Base-by-base conservation (phyloP, 2,888 invertebrate species). In the Plusia festucae region DNA sequence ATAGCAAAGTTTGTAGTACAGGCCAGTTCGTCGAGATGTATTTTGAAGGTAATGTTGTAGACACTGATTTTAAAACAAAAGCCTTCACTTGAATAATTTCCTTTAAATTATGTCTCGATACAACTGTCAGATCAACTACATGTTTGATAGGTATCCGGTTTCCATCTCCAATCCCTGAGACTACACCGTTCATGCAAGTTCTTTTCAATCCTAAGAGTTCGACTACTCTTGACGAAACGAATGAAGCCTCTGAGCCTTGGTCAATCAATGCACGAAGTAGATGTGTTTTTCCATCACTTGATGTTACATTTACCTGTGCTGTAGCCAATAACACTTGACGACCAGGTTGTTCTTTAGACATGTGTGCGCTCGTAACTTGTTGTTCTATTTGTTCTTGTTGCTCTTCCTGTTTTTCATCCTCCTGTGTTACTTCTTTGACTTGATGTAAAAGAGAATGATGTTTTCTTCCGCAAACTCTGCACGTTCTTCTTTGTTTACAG, bases 191-290 rank as follows among this genome's bases (percentile, higher is more conserved):
- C 58, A 77, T 75, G 16, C 58, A 59, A 0, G 67, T 70, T 63
- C 53, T 71, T 46, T 49, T 62, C 53, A 81, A 53, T 6, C 72
- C 63, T 44, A 79, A 73, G 16, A 76, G 53, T 53, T 76, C 64
- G 8, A 71, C 74, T 53, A 62, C 68, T 59, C 71, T 68, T 53
- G 68, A 73, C 22, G 74, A 62, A 15, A 81, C 62, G 52, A 81
- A 80, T 52, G 81, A 77, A 55, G 79, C 81, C 64, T 78, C 74
- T 46, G 79, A 81, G 1, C 79, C 81, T 65, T 79, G 79, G 60
- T 81, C 76, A 65, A 81, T 70, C 40, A 79, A 68, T 40, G 72
- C 74, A 60, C 79, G 70, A 60, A 76, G 68, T 52, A 69, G 55
- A 53, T 73, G 71, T 68, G 61, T 65, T 13, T 61, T 22, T 18